phyloP scores from a whole-genome alignment of 2,113 vertebrate genomes.

The Larimichthys polyactis region DNA sequence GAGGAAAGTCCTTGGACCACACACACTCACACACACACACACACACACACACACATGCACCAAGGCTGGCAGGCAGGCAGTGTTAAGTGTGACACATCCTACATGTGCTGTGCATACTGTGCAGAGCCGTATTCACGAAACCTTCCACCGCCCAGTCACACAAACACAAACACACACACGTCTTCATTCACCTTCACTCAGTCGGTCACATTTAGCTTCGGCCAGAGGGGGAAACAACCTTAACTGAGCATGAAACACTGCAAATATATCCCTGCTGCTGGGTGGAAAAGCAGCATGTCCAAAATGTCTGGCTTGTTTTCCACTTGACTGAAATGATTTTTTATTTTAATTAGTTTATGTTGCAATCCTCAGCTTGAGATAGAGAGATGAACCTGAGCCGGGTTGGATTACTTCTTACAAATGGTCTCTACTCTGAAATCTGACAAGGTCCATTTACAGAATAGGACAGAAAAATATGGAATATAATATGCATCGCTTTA shows the following conservation, averaged over 20 bases:
- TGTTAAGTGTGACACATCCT: slow-evolving; percentile 49
- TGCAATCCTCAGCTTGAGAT: not conserved
- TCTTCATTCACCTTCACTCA: slow-evolving; percentile 37
- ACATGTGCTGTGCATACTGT: slow-evolving; percentile 5
- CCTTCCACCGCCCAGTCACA: not conserved
- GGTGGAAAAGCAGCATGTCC: not conserved
- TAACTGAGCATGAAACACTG: not conserved
- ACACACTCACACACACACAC: slow-evolving; percentile 34
- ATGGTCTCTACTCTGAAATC: no score
- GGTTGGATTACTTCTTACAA: not conserved
- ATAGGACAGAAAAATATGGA: no score
- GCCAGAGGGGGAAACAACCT: slow-evolving; percentile 28
- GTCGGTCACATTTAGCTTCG: slow-evolving; percentile 20
- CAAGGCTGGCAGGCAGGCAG: slow-evolving; percentile 24
- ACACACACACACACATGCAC: slow-evolving; percentile 19
- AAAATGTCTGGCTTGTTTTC: not conserved
- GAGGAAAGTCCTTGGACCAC: slow-evolving; percentile 45
- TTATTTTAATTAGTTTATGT: not conserved
- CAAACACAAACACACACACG: slow-evolving; percentile 2
- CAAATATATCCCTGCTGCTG: not conserved
- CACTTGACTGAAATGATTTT: not conserved
- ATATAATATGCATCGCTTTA: no score
- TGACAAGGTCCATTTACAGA: no score
- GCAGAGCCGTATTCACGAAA: slow-evolving; percentile 26
- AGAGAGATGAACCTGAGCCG: not conserved